Conservation (phyloP, 2,797 vertebrate species). For the Sparidentex hasta region DNA sequence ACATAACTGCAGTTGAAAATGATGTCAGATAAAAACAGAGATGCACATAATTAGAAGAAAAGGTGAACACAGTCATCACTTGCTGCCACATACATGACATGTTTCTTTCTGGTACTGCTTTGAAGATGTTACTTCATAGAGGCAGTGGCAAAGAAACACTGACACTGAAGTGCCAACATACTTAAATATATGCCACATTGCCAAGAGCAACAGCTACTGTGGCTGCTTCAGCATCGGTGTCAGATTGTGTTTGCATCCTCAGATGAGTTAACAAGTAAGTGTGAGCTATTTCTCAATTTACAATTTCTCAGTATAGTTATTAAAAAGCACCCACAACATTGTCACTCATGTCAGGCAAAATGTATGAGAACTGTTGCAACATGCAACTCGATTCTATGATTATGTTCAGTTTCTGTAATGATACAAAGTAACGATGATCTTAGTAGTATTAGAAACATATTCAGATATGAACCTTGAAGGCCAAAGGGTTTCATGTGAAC, state of each 20-base stretch:
- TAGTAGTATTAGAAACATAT: no score
- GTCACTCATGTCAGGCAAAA: neutral
- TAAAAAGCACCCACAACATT: neutral
- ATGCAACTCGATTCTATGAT: slow-evolving; percentile 8
- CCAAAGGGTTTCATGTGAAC: no score
- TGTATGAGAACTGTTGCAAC: neutral
- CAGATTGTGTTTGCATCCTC: slow-evolving; percentile 11
- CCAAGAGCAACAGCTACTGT: neutral
- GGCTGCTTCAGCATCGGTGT: neutral
- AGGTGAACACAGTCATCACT: neutral
- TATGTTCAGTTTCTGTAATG: slow-evolving; percentile 7
- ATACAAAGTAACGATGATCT: no score
- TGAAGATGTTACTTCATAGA: slow-evolving; percentile 7
- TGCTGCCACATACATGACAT: neutral
- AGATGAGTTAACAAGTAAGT: slow-evolving; percentile 12
- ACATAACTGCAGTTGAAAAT: slow-evolving; percentile 1
- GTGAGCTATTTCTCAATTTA: neutral
- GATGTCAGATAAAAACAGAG: neutral
- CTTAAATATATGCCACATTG: neutral
- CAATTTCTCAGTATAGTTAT: neutral
- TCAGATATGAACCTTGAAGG: no score
- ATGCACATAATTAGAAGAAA: neutral
- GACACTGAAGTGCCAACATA: neutral
- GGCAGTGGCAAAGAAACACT: slow-evolving; percentile 1
- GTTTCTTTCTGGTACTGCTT: neutral